These are phyloP conservation scores for Chondrilla cf. caribensis DNA, from an alignment of 37 sponge, comb jelly and placozoan genomes.

Conservation along the genomic window DNA sequence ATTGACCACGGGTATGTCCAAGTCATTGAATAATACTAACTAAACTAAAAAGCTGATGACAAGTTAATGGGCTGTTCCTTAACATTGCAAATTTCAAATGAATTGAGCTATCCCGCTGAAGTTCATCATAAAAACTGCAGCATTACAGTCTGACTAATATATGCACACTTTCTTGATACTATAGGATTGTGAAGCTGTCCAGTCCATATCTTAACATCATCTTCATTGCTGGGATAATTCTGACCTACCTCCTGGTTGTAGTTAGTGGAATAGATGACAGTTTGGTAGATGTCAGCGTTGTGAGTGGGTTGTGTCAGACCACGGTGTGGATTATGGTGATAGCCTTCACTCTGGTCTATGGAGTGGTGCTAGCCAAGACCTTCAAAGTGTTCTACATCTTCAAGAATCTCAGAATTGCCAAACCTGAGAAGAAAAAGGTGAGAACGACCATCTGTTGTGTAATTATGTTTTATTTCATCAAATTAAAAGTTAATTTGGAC, in stretches of 20 bases:
- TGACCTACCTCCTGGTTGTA: constrained; percentile 54
- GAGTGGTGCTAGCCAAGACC: constrained; percentile 57
- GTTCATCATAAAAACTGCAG: too few relatives aligned
- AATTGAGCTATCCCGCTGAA: too few relatives aligned
- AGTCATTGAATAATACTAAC: too few relatives aligned
- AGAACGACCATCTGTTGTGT: not conserved
- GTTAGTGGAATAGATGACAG: constrained; percentile 56
- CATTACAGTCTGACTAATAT: too few relatives aligned
- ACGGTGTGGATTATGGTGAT: constrained; percentile 46
- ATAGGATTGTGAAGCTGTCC: constrained; percentile 57
- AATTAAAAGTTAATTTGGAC: too few relatives aligned
- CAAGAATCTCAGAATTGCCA: not conserved
- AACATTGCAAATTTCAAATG: too few relatives aligned
- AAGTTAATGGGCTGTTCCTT: too few relatives aligned
- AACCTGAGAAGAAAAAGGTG: not conserved
- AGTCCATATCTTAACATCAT: constrained; percentile 67
- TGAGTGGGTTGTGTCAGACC: not conserved
- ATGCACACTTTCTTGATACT: too few relatives aligned
- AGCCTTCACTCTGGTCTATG: constrained; percentile 59
- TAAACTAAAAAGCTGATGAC: too few relatives aligned
- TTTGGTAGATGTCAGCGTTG: not conserved
- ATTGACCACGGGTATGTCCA: too few relatives aligned
- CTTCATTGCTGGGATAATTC: constrained; percentile 44
- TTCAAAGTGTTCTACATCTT: constrained; percentile 66
- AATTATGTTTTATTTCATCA: too few relatives aligned